A percentile compares a stretch with the other conserved stretches of the same genome.
Evolutionary conservation across 64 coral and sea anemone species (phyloP).

Genomic region (Anthopleura sola): DNA sequence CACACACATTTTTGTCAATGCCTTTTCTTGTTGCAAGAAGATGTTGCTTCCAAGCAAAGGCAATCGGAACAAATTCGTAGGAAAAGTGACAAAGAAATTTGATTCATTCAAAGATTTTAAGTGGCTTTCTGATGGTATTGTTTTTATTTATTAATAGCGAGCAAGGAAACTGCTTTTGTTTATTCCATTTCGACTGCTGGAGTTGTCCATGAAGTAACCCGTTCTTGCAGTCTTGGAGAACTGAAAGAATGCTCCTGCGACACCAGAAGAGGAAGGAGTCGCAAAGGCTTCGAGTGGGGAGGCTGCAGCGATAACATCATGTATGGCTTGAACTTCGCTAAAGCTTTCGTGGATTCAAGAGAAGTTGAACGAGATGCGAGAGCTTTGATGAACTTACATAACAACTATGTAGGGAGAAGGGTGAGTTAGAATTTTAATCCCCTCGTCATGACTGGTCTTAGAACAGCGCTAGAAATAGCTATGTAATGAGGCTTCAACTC

Average conservation of each 20-base stretch:
- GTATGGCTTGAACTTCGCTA: conserved; percentile 83
- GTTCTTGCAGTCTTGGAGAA: conserved; percentile 82
- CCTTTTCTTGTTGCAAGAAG: too few species aligned
- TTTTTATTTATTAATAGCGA: conserved; percentile 44
- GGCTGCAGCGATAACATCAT: conserved; percentile 91
- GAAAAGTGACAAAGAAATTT: not conserved
- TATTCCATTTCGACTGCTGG: conserved; percentile 91
- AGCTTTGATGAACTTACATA: conserved; percentile 96
- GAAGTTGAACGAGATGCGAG: conserved; percentile 79
- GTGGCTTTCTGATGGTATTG: not conserved
- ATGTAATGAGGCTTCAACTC: not conserved
- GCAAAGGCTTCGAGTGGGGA: conserved; percentile 89
- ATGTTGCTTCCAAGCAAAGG: too few species aligned
- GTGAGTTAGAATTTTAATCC: conserved; percentile 47
- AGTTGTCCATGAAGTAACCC: conserved; percentile 94
- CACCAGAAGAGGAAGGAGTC: conserved; percentile 54
- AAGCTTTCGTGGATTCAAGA: conserved; percentile 86
- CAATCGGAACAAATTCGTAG: not conserved
- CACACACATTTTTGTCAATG: too few species aligned
- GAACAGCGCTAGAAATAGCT: not conserved
- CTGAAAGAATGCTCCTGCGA: conserved; percentile 76
- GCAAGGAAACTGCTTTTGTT: conserved; percentile 85
- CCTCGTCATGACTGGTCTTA: not conserved
- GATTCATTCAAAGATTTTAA: not conserved
- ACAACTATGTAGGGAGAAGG: conserved; percentile 87